phyloP scores from a whole-genome alignment of 2,113 vertebrate species.

The Epinephelus lanceolatus region DNA sequence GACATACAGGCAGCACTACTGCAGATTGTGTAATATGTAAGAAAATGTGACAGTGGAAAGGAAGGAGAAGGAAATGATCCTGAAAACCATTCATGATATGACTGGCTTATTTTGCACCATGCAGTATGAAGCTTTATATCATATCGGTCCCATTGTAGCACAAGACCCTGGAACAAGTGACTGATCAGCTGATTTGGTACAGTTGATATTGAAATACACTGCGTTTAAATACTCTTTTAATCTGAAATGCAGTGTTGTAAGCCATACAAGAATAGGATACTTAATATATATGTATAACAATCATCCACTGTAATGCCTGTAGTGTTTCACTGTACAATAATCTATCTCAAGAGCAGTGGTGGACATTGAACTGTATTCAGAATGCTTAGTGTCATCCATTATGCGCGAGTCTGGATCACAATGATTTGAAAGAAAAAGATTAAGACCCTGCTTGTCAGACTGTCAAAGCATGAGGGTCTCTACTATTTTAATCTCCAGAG shows the following conservation, averaged over 20 bases:
- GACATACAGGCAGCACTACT: neutral
- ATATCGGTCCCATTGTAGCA: neutral
- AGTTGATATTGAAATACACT: neutral
- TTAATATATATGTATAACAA: neutral
- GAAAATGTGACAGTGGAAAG: neutral
- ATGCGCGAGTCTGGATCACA: neutral
- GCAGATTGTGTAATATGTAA: neutral
- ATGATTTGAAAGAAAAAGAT: slow-evolving; percentile 1
- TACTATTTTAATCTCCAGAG: neutral
- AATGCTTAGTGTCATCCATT: neutral
- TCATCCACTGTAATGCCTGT: neutral
- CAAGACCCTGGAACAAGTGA: neutral
- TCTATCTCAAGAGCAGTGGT: neutral
- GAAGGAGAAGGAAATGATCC: neutral
- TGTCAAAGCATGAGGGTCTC: neutral
- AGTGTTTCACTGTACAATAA: neutral
- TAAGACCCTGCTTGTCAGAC: slow-evolving; percentile 3
- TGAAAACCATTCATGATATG: neutral
- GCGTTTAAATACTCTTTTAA: neutral
- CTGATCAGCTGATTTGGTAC: neutral
- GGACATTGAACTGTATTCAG: neutral
- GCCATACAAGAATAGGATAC: neutral
- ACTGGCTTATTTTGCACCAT: neutral
- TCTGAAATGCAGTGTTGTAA: neutral
- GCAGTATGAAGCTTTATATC: neutral